Percentiles rank a stretch among this genome's conserved stretches.
phyloP scores from a whole-genome alignment of 30 jellyfish, hydroid and myxozoan species.

The Mastigias papua region DNA sequence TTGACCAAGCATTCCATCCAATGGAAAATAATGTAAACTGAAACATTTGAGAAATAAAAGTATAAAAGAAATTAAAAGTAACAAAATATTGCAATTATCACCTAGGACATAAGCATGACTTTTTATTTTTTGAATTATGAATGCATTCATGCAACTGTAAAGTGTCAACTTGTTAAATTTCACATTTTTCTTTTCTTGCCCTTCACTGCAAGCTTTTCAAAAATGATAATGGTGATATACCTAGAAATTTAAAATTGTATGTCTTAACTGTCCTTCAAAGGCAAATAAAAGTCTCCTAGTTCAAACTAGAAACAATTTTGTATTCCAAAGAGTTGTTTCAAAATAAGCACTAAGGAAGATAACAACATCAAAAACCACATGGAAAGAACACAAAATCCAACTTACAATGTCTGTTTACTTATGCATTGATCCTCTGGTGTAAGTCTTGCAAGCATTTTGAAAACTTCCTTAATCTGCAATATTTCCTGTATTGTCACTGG shows the following conservation, averaged over 20 bases:
- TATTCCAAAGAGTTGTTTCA: background rate
- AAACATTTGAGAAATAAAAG: background rate
- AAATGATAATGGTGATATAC: too few species aligned
- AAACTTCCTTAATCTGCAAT: constrained; percentile 44
- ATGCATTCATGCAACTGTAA: background rate
- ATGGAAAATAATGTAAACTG: constrained; percentile 76
- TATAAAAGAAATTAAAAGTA: background rate
- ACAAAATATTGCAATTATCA: background rate
- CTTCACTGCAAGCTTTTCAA: too few species aligned
- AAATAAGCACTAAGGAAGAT: background rate
- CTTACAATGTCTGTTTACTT: constrained; percentile 75
- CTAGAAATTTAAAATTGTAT: too few species aligned
- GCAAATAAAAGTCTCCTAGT: too few species aligned
- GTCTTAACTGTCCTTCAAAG: too few species aligned
- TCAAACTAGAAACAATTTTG: too few species aligned
- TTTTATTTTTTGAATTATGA: background rate
- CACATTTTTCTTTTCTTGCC: too few species aligned
- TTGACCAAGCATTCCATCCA: constrained; percentile 64
- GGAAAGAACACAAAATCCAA: background rate
- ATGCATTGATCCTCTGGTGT: constrained; percentile 75
- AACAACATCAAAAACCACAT: background rate
- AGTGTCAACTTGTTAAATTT: too few species aligned
- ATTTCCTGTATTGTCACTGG: constrained; percentile 55
- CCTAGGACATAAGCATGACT: background rate
- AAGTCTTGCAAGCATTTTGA: constrained; percentile 58